Base-by-base conservation (phyloP, 2,113 vertebrate genomes). In the Miniopterus natalensis region DNA sequence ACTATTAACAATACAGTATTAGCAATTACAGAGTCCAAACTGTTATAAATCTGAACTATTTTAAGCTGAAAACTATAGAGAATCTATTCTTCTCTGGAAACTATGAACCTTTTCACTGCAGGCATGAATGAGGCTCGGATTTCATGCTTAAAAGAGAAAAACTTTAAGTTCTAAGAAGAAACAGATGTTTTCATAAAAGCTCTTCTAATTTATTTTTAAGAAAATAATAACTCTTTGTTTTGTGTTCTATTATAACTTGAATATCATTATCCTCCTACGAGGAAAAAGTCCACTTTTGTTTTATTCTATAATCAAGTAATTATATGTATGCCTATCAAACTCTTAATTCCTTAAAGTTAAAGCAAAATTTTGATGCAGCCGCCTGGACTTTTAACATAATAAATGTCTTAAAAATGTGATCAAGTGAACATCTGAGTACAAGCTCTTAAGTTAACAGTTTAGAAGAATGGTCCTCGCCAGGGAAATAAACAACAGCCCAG, bases 181-280 rank as follows among this genome's bases (percentile, higher is more conserved):
- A 96, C 94, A 96, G 90, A 96, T 95, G 81, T 87, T 97, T 65
- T 78, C 53, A 92, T 89, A 94, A 96, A 96, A 95, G 61, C 36
- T 49, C 57, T 78, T 92, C 92, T 88, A 89, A 92, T 85, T 92
- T 94, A 57, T 93, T 92, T 92, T 94, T 79, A 96, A 95, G 55
- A 77, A 95, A 86, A 96, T 92, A 88, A 78, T 25, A 93, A 74
- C n/a, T n/a, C 87, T 87, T 55, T 97, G 78, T 93, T 94, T 95
- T 92, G 71, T 85, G 42, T 71, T 92, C 23, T 21, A 77, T 71
- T 95, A 40, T 91, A 90, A 95, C 90, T 97, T 87, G 90, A 95
- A 95, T 93, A 95, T 89, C 79, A 97, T 93, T 95, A 97, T 93
- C 87, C 59, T 95, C 95, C 94, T 92, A 70, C 40, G 77, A 45